Base-by-base conservation (phyloP, 64 coral and sea anemone genomes). In the Actinia tenebrosa region DNA sequence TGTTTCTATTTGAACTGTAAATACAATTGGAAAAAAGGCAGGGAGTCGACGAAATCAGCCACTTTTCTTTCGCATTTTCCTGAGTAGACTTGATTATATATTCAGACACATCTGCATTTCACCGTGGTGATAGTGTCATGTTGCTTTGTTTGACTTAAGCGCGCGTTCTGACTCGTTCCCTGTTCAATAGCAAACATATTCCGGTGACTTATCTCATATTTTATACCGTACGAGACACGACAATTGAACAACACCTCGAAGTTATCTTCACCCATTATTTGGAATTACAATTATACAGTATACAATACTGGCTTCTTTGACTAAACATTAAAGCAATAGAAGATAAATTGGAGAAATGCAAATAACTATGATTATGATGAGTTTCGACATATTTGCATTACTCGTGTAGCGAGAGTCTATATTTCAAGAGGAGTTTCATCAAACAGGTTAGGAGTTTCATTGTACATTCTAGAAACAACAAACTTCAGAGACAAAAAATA, bases 21-120 rank as follows among this genome's bases (percentile, higher is more conserved):
- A 43, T 75, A 42, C 69, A 75, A 75, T 75, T 42, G 8, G 25
- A 75, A 14, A 75, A 42, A 0, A 30, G n/a, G 27, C 69, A 78
- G 77, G 84, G 54, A 86, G 86, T 45, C 56, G 44, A 63, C 69
- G 44, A 60, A 75, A 61, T 53, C 16, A 79, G 42, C 71, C 54
- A 77, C 53, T 46, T n/a, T 45, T 37, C 37, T 47, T 78, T 37
- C 45, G 84, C n/a, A 56, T 69, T 69, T 91, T 82, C 17, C 3
- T 68, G 44, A 64, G 30, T 37, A 37, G 30, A 89, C 80, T 82
- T 83, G 68, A 91, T 82, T 91, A 87, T 91, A 66, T 60, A 87
- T 87, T 46, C 60, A 72, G 37, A 58, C 52, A 79, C 60, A 53
- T 81, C 79, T 81, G 79, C 79, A 81, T 81, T 80, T 81, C 79